These are phyloP conservation scores for Hesperophylax magnus DNA, from an alignment of 1,140 invertebrate genomes.

Conservation along the genomic window DNA sequence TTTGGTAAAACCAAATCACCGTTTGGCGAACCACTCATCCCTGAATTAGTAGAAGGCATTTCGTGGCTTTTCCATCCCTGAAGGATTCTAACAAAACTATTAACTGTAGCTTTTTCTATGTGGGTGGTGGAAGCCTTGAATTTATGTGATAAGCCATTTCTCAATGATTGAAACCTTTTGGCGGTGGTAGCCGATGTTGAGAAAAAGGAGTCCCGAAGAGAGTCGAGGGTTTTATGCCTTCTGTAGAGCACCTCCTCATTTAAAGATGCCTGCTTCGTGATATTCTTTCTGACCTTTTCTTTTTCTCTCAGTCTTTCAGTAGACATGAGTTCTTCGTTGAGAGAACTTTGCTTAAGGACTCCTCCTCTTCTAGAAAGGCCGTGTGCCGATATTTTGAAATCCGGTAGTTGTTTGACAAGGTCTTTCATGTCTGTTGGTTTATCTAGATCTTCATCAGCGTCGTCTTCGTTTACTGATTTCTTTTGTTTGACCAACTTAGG, in stretches of 20 bases:
- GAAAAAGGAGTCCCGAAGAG: constrained; percentile 81
- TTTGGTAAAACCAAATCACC: constrained; percentile 52
- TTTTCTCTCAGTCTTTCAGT: constrained; percentile 86
- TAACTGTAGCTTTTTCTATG: constrained; percentile 84
- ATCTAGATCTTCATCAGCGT: constrained; percentile 75
- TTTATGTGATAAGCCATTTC: constrained; percentile 85
- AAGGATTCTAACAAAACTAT: constrained; percentile 81
- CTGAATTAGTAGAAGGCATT: constrained; percentile 58
- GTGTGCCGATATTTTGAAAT: constrained; percentile 71
- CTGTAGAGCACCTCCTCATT: constrained; percentile 90
- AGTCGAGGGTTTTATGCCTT: constrained; percentile 77
- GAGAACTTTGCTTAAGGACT: constrained; percentile 87
- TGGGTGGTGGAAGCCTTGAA: constrained; percentile 85
- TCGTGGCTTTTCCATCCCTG: constrained; percentile 80
- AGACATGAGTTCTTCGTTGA: constrained; percentile 92
- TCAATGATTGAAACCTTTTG: constrained; percentile 87
- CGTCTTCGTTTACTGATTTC: constrained; percentile 81
- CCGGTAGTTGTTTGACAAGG: constrained; percentile 73
- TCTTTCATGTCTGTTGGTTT: constrained; percentile 77
- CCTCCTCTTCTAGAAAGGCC: constrained; percentile 70
- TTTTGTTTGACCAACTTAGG: constrained; percentile 86
- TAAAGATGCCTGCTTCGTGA: constrained; percentile 89
- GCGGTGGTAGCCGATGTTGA: constrained; percentile 79
- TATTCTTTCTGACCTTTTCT: constrained; percentile 85
- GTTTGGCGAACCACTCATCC: constrained; percentile 19